phyloP scores from a whole-genome alignment of 2,113 vertebrate species.

The Hymenochirus boettgeri region DNA sequence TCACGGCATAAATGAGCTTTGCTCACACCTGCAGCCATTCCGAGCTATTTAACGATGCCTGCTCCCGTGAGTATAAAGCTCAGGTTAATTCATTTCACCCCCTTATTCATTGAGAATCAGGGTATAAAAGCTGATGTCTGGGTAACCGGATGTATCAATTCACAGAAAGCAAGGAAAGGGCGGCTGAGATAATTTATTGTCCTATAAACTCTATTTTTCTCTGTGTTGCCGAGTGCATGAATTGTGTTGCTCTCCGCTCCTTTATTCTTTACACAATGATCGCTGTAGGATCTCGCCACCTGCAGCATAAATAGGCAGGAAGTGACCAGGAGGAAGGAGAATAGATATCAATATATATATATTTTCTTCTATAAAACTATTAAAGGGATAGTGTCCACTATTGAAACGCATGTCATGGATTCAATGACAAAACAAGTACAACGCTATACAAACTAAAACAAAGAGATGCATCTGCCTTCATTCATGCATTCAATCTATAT shows the following conservation, averaged over 20 bases:
- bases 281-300: slow-evolving; percentile 24
- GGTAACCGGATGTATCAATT: slow-evolving; percentile 52
- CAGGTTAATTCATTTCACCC: slow-evolving; percentile 59
- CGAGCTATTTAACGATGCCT: slow-evolving; percentile 19
- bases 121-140: slow-evolving; percentile 49
- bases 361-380: too few relatives aligned
- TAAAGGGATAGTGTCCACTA: neutral
- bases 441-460: slow-evolving; percentile 25
- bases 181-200: slow-evolving; percentile 51
- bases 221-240: slow-evolving; percentile 30
- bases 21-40: slow-evolving; percentile 38
- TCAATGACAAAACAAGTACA: slow-evolving; percentile 2
- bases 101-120: slow-evolving; percentile 54
- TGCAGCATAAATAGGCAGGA: slow-evolving; percentile 30
- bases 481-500: neutral
- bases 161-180: slow-evolving; percentile 44
- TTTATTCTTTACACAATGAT: slow-evolving; percentile 32
- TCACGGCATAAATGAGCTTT: slow-evolving; percentile 1
- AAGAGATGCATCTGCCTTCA: slow-evolving; percentile 10
- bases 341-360: slow-evolving; percentile 11
- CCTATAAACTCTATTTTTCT: slow-evolving; percentile 46
- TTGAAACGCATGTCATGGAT: slow-evolving; percentile 11
- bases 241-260: slow-evolving; percentile 26
- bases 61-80: slow-evolving; percentile 46
- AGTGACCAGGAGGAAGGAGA: neutral